A percentile compares a stretch with the other conserved stretches of the same genome.
Conservation (phyloP, 2,797 vertebrate species). For the Delichon dasypus region DNA sequence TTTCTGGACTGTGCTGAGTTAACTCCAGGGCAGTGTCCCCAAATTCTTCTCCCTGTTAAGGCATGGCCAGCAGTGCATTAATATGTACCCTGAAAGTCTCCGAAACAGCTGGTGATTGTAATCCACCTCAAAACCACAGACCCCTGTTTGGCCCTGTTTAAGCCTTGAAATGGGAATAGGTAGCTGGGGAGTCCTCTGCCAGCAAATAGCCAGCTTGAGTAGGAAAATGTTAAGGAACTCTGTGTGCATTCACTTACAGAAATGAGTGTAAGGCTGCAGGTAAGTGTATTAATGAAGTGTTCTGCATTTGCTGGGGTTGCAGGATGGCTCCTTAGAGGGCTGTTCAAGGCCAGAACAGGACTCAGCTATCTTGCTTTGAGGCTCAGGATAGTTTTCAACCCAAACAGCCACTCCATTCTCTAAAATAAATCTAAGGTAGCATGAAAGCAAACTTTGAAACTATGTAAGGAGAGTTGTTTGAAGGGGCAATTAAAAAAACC, state of each 20-base stretch:
- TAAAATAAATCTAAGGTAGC: background rate
- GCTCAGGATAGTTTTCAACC: background rate
- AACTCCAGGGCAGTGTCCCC: background rate
- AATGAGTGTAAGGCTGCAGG: background rate
- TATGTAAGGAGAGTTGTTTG: background rate
- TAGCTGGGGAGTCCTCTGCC: background rate
- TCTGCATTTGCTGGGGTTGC: background rate
- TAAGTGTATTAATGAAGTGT: background rate
- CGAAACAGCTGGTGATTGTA: background rate
- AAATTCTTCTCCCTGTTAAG: background rate
- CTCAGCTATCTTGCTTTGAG: background rate
- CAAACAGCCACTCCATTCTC: background rate
- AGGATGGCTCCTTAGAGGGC: background rate
- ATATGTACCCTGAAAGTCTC: background rate
- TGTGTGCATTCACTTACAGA: background rate
- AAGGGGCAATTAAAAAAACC: background rate
- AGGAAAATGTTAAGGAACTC: background rate
- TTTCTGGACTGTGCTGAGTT: background rate
- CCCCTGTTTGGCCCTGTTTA: background rate
- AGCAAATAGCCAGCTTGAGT: background rate
- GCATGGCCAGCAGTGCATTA: background rate
- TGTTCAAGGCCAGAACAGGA: background rate
- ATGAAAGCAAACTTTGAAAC: background rate
- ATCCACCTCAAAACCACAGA: background rate
- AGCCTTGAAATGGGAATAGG: background rate